Evolutionary conservation across 1,140 invertebrate genomes (phyloP), one percentile per base, ranked within the genome.

Genomic region (Sycophila sp.): DNA sequence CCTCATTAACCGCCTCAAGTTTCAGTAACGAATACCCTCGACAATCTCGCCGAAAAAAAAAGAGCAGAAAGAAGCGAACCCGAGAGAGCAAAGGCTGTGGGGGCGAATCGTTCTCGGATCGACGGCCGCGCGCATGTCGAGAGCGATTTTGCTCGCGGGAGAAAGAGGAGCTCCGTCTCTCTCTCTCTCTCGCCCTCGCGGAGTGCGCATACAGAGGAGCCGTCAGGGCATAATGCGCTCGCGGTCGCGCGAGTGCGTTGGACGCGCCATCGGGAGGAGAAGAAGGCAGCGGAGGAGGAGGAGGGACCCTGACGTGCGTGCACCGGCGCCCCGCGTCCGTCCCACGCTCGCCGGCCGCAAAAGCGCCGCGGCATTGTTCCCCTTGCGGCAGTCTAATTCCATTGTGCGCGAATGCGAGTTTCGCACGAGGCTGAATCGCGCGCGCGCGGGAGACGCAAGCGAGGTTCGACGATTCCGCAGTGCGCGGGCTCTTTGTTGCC

Each of bases 361-460:
- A 10, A 53, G 32, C 32, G 53, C 36, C 10, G 38, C 58, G 28
- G 66, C 56, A 69, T 69, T 69, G 56, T 69, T 51, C 45, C 26
- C 34, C 49, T 22, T n/a, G 45, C 26, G 28, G 45, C 60, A 65
- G 60, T 71, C 69, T 66, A 66, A 71, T 71, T 71, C 62, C 45
- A 65, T 71, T 71, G 69, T 71, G 30, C 42, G 55, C 62, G 69
- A 40, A 71, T 59, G 60, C 51, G 60, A 71, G 69, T 71, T 71
- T 71, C 69, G 69, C 69, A 71, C 69, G 69, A 17, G 3, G 38
- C 15, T 38, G 34, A 58, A 24, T 28, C 36, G 59, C 59, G 11
- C 11, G 42, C 24, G 36, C 7, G 5, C 8, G 8, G 22, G 34
- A 19, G 62, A 10, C 17, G 32, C n/a, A 22, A 30, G 40, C 11